Conservation (phyloP, 2,113 vertebrate species). For the Aegotheles bennettii region DNA sequence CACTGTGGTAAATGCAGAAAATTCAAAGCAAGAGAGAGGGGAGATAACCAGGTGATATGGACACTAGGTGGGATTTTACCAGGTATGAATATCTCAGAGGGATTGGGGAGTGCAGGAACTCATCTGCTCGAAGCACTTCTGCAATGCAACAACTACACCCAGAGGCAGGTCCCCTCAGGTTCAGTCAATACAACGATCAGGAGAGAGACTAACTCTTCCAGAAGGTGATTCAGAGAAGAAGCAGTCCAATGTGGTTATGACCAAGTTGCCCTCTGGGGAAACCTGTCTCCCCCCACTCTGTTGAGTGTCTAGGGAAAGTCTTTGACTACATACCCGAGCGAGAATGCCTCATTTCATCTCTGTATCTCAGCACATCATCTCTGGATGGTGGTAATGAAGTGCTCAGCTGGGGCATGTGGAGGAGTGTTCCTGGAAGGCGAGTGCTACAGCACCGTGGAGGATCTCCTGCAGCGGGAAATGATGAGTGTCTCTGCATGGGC, state of each 20-base stretch:
- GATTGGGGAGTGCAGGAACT: not conserved
- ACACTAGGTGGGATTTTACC: not conserved
- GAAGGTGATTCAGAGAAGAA: not conserved
- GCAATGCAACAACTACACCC: slow-evolving; percentile 29
- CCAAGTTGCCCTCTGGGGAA: not conserved
- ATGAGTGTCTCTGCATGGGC: not conserved
- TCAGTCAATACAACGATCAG: not conserved
- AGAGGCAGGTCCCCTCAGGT: not conserved
- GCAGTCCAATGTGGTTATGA: not conserved
- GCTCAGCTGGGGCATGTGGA: not conserved
- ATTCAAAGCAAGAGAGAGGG: not conserved
- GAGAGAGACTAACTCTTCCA: not conserved
- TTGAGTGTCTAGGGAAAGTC: not conserved
- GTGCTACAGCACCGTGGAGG: not conserved
- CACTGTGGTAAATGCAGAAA: not conserved
- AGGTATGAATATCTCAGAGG: not conserved
- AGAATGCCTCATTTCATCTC: not conserved
- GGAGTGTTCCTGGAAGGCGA: slow-evolving; percentile 30
- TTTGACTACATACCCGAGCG: not conserved
- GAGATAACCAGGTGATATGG: not conserved
- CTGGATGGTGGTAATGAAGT: not conserved
- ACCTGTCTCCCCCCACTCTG: not conserved
- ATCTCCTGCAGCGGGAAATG: not conserved
- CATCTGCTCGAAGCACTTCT: not conserved
- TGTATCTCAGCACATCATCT: not conserved